A percentile compares a stretch with the other conserved stretches of the same genome.
These are phyloP conservation scores for Macrobrachium nipponense DNA, from an alignment of 1,140 invertebrate genomes.

Conservation along the genomic window DNA sequence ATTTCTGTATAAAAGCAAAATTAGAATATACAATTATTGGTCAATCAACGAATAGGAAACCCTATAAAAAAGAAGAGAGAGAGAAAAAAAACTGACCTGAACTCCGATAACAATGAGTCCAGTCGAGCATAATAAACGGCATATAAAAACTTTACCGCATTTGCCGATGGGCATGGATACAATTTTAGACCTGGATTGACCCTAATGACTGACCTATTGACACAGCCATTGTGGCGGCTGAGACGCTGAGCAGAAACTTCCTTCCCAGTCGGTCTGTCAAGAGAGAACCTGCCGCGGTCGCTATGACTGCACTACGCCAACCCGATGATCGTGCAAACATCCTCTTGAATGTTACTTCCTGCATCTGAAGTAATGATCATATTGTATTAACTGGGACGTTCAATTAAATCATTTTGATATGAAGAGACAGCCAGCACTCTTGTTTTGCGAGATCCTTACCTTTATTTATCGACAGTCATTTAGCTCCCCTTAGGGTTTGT, in stretches of 20 bases:
- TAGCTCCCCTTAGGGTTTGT: too few relatives aligned
- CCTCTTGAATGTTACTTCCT: constrained; percentile 70
- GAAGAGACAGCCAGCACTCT: neutral
- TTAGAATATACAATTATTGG: too few relatives aligned
- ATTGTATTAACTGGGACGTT: too few relatives aligned
- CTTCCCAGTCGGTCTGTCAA: constrained; percentile 67
- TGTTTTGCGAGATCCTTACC: too few relatives aligned
- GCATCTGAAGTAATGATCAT: constrained; percentile 7
- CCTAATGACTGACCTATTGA: constrained; percentile 67
- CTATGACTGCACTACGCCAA: constrained; percentile 70
- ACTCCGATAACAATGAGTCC: too few relatives aligned
- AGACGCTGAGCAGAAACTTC: constrained; percentile 65
- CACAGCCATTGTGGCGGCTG: constrained; percentile 75
- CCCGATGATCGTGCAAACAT: constrained; percentile 68
- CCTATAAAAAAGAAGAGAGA: too few relatives aligned
- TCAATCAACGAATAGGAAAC: too few relatives aligned
- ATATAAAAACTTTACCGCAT: neutral
- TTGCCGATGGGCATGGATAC: neutral
- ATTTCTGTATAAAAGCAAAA: too few relatives aligned
- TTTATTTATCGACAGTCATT: too few relatives aligned
- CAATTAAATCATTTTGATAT: too few relatives aligned
- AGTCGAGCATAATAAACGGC: too few relatives aligned
- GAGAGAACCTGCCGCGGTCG: constrained; percentile 67
- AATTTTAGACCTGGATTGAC: neutral
- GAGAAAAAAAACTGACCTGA: too few relatives aligned